These are phyloP conservation scores for Cliona cf. orientalis DNA, from an alignment of 37 sponge, comb jelly and placozoan genomes.

Conservation along the genomic window DNA sequence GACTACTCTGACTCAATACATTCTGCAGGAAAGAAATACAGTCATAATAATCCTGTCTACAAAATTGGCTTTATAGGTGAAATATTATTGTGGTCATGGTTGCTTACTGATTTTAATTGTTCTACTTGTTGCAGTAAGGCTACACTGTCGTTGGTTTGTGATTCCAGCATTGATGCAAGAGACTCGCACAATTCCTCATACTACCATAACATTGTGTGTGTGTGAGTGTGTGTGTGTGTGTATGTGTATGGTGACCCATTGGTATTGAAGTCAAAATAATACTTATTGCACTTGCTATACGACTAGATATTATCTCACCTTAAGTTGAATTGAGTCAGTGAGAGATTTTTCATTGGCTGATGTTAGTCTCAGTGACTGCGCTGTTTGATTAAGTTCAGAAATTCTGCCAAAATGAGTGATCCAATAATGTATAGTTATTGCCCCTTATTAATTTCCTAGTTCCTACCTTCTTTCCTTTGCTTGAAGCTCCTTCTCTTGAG, in stretches of 20 bases:
- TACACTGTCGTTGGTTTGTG: background rate
- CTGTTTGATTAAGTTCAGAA: background rate
- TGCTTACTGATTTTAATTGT: background rate
- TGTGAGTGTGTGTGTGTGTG: too few relatives aligned
- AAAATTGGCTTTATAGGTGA: too few relatives aligned
- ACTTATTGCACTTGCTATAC: too few relatives aligned
- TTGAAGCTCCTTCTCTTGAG: conserved; percentile 49
- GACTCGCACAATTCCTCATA: conserved; percentile 5
- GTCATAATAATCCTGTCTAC: too few relatives aligned
- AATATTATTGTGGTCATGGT: too few relatives aligned
- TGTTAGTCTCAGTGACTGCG: background rate
- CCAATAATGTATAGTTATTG: too few relatives aligned
- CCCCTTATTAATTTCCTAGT: too few relatives aligned
- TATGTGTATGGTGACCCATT: too few relatives aligned
- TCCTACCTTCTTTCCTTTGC: conserved; percentile 43
- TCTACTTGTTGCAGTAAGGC: background rate
- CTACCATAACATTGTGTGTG: background rate
- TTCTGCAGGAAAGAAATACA: background rate
- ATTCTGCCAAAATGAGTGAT: conserved; percentile 29
- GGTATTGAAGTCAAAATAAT: too few relatives aligned
- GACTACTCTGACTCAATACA: background rate
- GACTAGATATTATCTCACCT: conserved; percentile 7
- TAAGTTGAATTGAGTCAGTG: conserved; percentile 5
- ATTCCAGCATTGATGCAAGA: background rate
- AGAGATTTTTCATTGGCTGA: conserved; percentile 6